Base-by-base conservation (phyloP, 2,797 vertebrate species). In the Psittacula echo region DNA sequence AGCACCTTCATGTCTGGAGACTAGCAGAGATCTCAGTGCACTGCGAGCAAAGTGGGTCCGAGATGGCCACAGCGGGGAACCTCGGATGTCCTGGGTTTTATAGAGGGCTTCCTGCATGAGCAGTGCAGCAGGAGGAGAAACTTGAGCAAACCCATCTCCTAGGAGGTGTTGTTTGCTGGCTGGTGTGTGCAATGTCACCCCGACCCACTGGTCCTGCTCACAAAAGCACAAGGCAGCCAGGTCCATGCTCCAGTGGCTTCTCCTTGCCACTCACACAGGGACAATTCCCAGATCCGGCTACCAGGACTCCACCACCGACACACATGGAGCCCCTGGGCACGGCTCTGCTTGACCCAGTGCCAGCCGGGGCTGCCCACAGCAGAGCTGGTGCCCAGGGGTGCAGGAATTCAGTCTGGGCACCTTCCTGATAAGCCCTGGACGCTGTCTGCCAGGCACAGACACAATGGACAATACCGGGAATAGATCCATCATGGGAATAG, bases 1-100 rank as follows among this genome's bases (percentile, higher is more conserved):
- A 96, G 84, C 64, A 92, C 42, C 75, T 75, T 95, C 96, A 96
- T 96, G 86, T 32, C 68, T 89, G 94, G 50, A 87, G 39, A 54
- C 17, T 70, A 32, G 50, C 0, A 5, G 79, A 37, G 58, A 75
- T 42, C 62, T 68, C 13, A 45, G 62, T 44, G n/a, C 48, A 2
- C 42, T 0, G 2, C 18, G 45, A 79, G 39, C 11, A 44, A 32
- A 76, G 7, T 1, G 1, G 34, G 21, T 21, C 42, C 27, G 11
- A 53, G 73, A 22, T 6, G 14, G 32, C 58, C 3, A 32, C 32
- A 2, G 13, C 23, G 73, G 41, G 41, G 39, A 21, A 62, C 13
- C 11, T 48, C 19, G 13, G 48, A 83, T 62, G 53, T 19, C 24
- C 32, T 34, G 91, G 50, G 34, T 85, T 96, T 96, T 96, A 96